Evolutionary conservation across 2,797 vertebrate species (phyloP), one percentile per base, ranked within the genome.

Genomic region (Platalea minor): DNA sequence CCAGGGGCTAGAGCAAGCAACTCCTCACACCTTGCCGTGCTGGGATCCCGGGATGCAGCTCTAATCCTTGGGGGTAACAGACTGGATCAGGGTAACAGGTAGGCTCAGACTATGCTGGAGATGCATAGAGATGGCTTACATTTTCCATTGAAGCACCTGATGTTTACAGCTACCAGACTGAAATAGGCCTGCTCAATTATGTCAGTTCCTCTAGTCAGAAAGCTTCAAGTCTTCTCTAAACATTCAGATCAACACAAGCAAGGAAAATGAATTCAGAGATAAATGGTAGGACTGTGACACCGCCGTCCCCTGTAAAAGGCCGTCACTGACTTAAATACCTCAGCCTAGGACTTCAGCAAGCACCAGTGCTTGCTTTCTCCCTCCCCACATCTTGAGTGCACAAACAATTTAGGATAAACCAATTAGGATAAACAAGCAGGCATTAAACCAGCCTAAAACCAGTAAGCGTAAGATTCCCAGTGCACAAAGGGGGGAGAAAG

Each of bases 341-440:
- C 68, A 28, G 17, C 17, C 11, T 16, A 50, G 46, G 18, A n/a
- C 76, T 68, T 72, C 61, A 68, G 59, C 31, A 50, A 53, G 41
- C 51, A 73, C 63, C 35, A 64, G 24, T 33, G 45, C 20, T 63
- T 74, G 17, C 48, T 54, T 86, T 35, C 25, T 82, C 19, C 56
- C n/a, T 56, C 31, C 17, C 39, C 1, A 0, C 17, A 39, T 18
- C 25, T 35, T 43, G 2, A 82, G 25, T 9, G 4, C n/a, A 57
- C n/a, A 31, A 50, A 46, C 10, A 24, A 31, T 67, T 89, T 14
- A 64, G 11, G 18, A 35, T 68, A 81, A 83, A 79, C 11, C 19
- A 48, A 13, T n/a, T 26, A 65, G 20, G 39, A 61, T 46, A 41
- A 83, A 29, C 10, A 35, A 68, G 8, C 3, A 54, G 14, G 59